These are phyloP conservation scores for Lucifuga dentata DNA, from an alignment of 2,113 vertebrate species.

Conservation along the genomic window DNA sequence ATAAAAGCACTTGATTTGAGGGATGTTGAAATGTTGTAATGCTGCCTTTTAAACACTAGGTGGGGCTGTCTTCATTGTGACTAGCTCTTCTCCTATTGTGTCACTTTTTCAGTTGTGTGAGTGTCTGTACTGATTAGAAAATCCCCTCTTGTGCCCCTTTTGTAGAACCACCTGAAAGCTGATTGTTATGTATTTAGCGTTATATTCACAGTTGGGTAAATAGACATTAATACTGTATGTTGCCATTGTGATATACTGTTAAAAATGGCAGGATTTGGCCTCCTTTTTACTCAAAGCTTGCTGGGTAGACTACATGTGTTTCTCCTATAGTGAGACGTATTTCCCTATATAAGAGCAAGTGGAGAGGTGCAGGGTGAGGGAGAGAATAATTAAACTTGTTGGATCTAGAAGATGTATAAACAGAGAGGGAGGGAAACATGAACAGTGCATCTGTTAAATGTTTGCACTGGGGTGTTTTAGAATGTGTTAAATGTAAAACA, in stretches of 20 bases:
- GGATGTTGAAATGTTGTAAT: conserved; percentile 34
- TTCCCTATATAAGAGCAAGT: conserved; percentile 58
- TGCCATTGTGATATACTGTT: background rate
- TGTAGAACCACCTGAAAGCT: no score
- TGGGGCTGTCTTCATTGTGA: conserved; percentile 26
- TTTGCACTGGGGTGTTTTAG: conserved; percentile 69
- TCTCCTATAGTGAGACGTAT: conserved; percentile 39
- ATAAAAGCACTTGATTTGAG: conserved; percentile 17
- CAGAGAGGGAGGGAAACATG: conserved; percentile 43
- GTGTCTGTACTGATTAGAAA: background rate
- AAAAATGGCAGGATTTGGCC: conserved; percentile 9
- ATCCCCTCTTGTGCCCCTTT: background rate
- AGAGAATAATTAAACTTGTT: conserved; percentile 66
- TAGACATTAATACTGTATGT: no score
- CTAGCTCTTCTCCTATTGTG: background rate
- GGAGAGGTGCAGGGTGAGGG: conserved; percentile 29
- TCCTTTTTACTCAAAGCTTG: no score
- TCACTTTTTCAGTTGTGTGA: background rate
- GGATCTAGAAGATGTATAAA: conserved; percentile 53
- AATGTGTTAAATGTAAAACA: conserved; percentile 80
- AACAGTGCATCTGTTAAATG: conserved; percentile 73
- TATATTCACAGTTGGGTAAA: no score
- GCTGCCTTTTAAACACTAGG: conserved; percentile 39
- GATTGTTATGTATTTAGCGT: no score
- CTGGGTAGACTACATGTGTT: conserved; percentile 39